Percentiles rank a stretch among this genome's conserved stretches.
Conservation (phyloP, 2,797 vertebrate species). For the Peromyscus nudipes region DNA sequence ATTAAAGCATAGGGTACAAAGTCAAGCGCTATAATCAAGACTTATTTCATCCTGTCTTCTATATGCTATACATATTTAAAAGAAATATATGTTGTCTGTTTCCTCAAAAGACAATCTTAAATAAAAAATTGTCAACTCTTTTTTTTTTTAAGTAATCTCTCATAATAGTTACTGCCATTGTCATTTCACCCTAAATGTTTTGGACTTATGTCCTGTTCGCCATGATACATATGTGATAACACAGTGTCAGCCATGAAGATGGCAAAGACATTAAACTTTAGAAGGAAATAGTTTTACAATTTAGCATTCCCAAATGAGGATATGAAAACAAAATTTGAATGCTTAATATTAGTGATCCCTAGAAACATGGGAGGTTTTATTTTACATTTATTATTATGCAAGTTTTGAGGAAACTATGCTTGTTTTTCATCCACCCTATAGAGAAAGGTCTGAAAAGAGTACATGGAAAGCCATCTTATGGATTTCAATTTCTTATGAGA, state of each 20-base stretch:
- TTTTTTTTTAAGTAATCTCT: not conserved
- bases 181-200: not conserved
- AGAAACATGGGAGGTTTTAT: not conserved
- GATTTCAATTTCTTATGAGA: not conserved
- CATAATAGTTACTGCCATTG: not conserved
- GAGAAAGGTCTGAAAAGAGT: not conserved
- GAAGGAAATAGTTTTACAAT: not conserved
- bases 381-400: constrained; percentile 42
- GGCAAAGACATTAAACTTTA: constrained; percentile 19
- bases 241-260: not conserved
- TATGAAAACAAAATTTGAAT: not conserved
- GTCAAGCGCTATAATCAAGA: not conserved
- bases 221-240: not conserved
- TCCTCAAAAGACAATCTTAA: not conserved
- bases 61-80: not conserved
- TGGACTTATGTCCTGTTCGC: not conserved
- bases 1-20: not conserved
- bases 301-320: constrained; percentile 26
- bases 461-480: not conserved
- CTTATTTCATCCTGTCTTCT: not conserved
- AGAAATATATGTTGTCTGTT: not conserved
- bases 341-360: not conserved
- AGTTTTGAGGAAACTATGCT: constrained; percentile 12
- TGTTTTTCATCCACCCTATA: not conserved
- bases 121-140: not conserved